Evolutionary conservation across 2,888 invertebrate genomes (phyloP), one percentile per base, ranked within the genome.

Genomic region (Andrena bucephala): DNA sequence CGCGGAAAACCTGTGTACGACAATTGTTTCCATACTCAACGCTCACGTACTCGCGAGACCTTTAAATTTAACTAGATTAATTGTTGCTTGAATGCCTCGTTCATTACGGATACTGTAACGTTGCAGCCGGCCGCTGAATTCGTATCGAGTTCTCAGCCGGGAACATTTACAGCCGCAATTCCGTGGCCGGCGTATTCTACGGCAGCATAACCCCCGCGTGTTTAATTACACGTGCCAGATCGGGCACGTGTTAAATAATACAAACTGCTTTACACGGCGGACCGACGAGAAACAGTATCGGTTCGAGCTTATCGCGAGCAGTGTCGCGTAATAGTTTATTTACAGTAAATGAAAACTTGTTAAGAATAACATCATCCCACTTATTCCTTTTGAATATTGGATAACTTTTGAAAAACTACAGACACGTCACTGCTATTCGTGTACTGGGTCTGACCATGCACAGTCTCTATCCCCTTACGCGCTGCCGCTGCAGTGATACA

Each of bases 51-150:
- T 74, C 81, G 59, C 31, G 83, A 77, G 80, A 80, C 82, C 83
- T 90, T 85, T 89, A 83, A 86, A 88, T 89, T 79, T 77, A 86
- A 87, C 77, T 81, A 81, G 84, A 88, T 90, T 89, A 90, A 89
- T 79, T 79, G 82, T 75, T 73, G 82, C 85, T 86, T 75, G 81
- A 86, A 87, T 75, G 73, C 67, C 69, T 63, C 82, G 83, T 86
- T 85, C 87, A 78, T 84, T 77, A 74, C 76, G 78, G 70, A 63
- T 52, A 80, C 63, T 71, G 76, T 83, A 84, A 85, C 79, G 69
- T 77, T 36, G 77, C 79, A 57, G 60, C 79, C 24, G 13, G 42
- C 10, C 27, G n/a, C 65, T 71, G 81, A 66, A 85, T 78, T 80
- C 83, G 69, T 72, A 75, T 78, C 68, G 78, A 79, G 83, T 83